Evolutionary conservation across 2,888 invertebrate genomes (phyloP), one percentile per base, ranked within the genome.

Genomic region (Cosmia trapezina): DNA sequence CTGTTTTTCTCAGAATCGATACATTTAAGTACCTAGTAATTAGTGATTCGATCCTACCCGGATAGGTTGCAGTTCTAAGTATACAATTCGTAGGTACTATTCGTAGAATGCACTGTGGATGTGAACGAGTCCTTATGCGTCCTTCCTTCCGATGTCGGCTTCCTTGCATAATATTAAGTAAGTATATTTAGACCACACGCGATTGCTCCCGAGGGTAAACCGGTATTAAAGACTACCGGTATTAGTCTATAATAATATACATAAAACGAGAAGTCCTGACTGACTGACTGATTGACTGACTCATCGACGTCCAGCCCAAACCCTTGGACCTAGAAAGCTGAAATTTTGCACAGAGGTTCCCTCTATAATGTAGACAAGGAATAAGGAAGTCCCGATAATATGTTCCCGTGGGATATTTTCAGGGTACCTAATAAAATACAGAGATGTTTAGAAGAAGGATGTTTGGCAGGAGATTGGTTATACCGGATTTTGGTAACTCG

Each of bases 111-210:
- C 68, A 70, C 3, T n/a, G 49, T 77, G 60, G 66, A 64, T 68
- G 59, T 77, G 80, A 47, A 68, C 51, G 51, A 59, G 71, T 76
- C 84, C 84, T 78, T 84, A 66, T 78, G 63, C 54, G 84, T 84
- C 45, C 76, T 84, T 84, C 84, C 84, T 84, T 84, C 83, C 84
- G 80, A 56, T 57, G 69, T 37, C 7, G 59, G 60, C 73, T 80
- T 83, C 80, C 84, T 70, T 78, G 75, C 77, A 75, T 82, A 70
- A 70, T 61, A 70, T 68, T 57, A 51, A 72, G 62, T 70, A 57
- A 65, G 1, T 37, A 37, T 70, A 72, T 72, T 60, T 68, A 76
- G 80, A 75, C 83, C 83, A 84, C 84, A 84, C 82, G 77, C 73
- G 60, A 57, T 37, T 59, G 57, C 12, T 66, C 83, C 69, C 28